Base-by-base conservation (phyloP, 2,888 invertebrate species). In the Melitaea athalia region DNA sequence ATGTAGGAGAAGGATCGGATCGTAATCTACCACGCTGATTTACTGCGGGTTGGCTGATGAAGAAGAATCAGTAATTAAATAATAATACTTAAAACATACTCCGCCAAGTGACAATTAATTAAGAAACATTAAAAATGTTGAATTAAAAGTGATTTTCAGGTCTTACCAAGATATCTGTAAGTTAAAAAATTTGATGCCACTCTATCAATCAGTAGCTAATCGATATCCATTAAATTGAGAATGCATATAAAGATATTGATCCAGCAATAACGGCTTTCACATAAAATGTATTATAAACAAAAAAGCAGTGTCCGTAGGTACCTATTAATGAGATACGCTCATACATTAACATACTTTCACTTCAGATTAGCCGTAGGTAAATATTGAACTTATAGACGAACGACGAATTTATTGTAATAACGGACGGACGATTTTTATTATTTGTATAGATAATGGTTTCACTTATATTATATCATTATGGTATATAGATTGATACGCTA, bases 291-390 rank as follows among this genome's bases (percentile, higher is more conserved):
- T 15, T 42, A 15, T 42, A 57, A 57, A 57, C 57, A 57, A 57
- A 57, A 57, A 42, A 57, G n/a, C 57, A 7, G 15, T 57, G 42
- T 57, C 15, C 57, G n/a, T 57, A n/a, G n/a, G n/a, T n/a, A n/a
- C n/a, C n/a, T n/a, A 57, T 67, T 66, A 62, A 67, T 62, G 61
- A 67, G 66, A 62, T 62, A 67, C 66, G 61, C 15, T 42, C n/a
- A 31, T 31, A 50, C 11, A 55, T 57, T 67, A 57, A 57, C 66
- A 67, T 49, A 67, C 67, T 67, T 67, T 67, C 67, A 62, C 67
- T 62, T 38, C 17, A 43, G 47, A 67, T 62, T 57, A 67, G 38
- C 24, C 50, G 57, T 53, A n/a, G n/a, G n/a, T n/a, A 33, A 55
- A 47, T n/a, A 49, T 49, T 49, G 47, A n/a, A 14, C 49, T 31